Conservation (phyloP, 2,113 vertebrate species). For the Archilochus colubris region DNA sequence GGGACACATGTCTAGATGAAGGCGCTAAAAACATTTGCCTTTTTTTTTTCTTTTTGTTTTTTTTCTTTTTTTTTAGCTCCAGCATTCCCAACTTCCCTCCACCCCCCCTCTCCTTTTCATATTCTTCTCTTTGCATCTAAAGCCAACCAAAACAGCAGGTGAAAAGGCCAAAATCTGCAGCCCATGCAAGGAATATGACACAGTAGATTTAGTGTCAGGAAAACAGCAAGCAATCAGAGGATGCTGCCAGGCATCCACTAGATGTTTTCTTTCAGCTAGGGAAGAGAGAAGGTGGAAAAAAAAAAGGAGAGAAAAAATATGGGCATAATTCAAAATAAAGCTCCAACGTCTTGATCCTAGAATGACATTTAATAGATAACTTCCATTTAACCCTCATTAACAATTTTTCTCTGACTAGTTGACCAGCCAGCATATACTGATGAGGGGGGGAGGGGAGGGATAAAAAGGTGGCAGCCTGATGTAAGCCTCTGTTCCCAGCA, state of each 20-base stretch:
- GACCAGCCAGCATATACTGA: constrained; percentile 54
- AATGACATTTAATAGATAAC: constrained; percentile 76
- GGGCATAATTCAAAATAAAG: constrained; percentile 54
- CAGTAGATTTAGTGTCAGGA: constrained; percentile 76
- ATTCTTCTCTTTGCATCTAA: constrained; percentile 80
- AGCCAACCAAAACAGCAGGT: constrained; percentile 81
- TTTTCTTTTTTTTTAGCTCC: constrained; percentile 60
- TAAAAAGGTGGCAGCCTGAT: constrained; percentile 52
- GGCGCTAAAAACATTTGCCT: constrained; percentile 85
- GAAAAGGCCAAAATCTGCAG: constrained; percentile 81
- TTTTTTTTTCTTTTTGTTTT: constrained; percentile 60
- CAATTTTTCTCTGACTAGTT: constrained; percentile 80
- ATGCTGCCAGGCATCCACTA: constrained; percentile 64
- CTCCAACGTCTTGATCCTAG: constrained; percentile 61
- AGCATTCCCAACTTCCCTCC: constrained; percentile 81
- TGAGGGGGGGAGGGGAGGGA: background rate
- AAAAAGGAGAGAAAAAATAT: constrained; percentile 52
- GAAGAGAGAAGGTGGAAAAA: constrained; percentile 35
- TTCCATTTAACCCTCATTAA: constrained; percentile 80
- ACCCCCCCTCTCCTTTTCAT: constrained; percentile 74
- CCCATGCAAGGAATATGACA: constrained; percentile 76
- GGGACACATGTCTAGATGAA: constrained; percentile 90
- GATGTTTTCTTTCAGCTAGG: constrained; percentile 52
- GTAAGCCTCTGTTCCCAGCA: constrained; percentile 51
- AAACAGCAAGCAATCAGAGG: constrained; percentile 73